Base-by-base conservation (phyloP, 2,113 vertebrate species). In the Varanus komodoensis region DNA sequence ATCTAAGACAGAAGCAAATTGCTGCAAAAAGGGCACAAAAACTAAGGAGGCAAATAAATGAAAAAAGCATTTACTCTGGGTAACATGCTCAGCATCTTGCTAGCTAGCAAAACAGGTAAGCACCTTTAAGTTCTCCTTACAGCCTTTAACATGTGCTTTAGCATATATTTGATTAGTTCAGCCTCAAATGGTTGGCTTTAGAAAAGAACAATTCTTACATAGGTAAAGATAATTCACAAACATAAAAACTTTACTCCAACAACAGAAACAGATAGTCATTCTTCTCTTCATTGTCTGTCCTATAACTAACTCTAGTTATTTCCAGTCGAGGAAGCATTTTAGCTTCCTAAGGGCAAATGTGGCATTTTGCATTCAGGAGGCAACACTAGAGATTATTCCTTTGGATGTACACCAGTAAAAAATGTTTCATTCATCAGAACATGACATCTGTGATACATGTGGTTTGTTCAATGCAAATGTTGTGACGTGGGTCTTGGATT, bases 1-100 rank as follows among this genome's bases (percentile, higher is more conserved):
- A 0, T 89, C 32, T 6, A 8, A 84, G 21, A 44, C 67, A 64
- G 86, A 95, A 94, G 75, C 8, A 79, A 89, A 92, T 25, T 32
- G 84, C 29, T 71, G 64, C 32, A 90, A 71, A 0, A 69, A 23
- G 34, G n/a, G 32, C 23, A 0, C 19, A 88, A 87, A 87, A 7
- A 44, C 74, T 67, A 87, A 84, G 27, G 88, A 34, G 21, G 0
- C 90, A 89, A 34, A 50, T 57, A 84, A 88, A 8, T 32, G 87
- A 92, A 83, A 48, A 86, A 79, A 61, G 32, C 57, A 64, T 85
- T 54, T 84, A 54, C 38, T 85, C 21, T 84, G 54, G 50, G n/a
- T 85, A 69, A 89, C 48, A 80, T 71, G 83, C 15, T 38, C 61
- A 68, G 21, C 61, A 83, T 54, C 61, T 84, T 50, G 27, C 71